A percentile compares a stretch with the other conserved stretches of the same genome.
Conservation (phyloP, 37 sponge, comb jelly and placozoan genomes). For the Tethya wilhelma region DNA sequence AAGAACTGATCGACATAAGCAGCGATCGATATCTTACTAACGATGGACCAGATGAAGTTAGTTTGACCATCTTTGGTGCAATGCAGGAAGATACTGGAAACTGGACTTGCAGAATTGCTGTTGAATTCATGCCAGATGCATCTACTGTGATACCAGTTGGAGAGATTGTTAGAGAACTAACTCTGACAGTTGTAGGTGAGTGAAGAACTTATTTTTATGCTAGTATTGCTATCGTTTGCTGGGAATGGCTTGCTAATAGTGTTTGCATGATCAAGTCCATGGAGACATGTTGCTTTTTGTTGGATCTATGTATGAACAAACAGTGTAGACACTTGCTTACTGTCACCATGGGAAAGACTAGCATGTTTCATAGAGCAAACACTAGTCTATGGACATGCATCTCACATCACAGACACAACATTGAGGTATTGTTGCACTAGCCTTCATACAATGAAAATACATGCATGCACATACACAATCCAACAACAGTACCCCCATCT, state of each 20-base stretch:
- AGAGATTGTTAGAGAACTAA: neutral
- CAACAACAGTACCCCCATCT: conserved; percentile 21
- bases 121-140: neutral
- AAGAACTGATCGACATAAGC: neutral
- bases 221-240: neutral
- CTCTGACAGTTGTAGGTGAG: conserved; percentile 25
- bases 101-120: conserved; percentile 15
- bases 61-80: conserved; percentile 2
- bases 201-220: neutral
- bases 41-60: conserved; percentile 3
- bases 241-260: neutral
- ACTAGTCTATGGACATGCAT: too few species aligned
- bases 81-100: neutral
- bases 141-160: too few species aligned
- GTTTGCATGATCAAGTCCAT: too few species aligned
- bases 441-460: too few species aligned
- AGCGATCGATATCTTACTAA: neutral
- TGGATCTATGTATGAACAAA: too few species aligned
- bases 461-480: too few species aligned
- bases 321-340: too few species aligned
- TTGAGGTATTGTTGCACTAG: too few species aligned
- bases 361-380: too few species aligned
- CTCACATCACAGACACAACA: too few species aligned
- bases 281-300: too few species aligned
- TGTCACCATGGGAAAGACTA: too few species aligned